These are phyloP conservation scores for Hypanus sabinus DNA, from an alignment of 2,113 vertebrate genomes.

Conservation along the genomic window DNA sequence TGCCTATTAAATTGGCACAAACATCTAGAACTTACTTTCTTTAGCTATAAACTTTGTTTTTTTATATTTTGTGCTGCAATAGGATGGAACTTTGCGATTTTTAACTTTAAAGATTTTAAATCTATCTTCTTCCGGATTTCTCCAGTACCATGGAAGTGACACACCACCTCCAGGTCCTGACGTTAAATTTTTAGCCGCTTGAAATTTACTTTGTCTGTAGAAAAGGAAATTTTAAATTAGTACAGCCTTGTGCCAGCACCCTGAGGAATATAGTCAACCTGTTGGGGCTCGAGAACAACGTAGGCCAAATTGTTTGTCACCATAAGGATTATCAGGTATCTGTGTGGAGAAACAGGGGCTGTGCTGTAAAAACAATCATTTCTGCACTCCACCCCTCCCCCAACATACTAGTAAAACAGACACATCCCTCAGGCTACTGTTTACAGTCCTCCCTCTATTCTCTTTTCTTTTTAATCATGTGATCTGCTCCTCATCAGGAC, in stretches of 20 bases:
- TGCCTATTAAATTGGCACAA: neutral
- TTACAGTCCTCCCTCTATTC: slow-evolving; percentile 55
- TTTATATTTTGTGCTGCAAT: neutral
- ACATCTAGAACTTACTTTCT: neutral
- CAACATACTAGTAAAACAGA: slow-evolving; percentile 20
- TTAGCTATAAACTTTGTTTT: neutral
- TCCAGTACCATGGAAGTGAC: neutral
- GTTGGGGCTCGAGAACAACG: slow-evolving; percentile 7
- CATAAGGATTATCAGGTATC: neutral
- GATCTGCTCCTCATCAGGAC: slow-evolving; percentile 63
- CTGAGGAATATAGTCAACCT: slow-evolving; percentile 15
- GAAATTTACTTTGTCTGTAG: neutral
- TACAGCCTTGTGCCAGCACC: slow-evolving; percentile 4
- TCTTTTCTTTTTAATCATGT: slow-evolving; percentile 50
- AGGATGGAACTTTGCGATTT: neutral
- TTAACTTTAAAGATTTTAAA: neutral
- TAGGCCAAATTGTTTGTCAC: slow-evolving; percentile 34
- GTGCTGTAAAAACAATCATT: slow-evolving; percentile 18
- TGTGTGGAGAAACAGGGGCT: slow-evolving; percentile 5
- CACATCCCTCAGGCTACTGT: slow-evolving; percentile 61
- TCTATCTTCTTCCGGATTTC: neutral
- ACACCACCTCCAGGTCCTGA: neutral
- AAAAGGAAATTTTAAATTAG: neutral
- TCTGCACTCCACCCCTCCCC: neutral
- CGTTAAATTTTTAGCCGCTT: neutral